Evolutionary conservation across 2,888 invertebrate species (phyloP), one percentile per base, ranked within the genome.

Genomic region (Torymus auratus): DNA sequence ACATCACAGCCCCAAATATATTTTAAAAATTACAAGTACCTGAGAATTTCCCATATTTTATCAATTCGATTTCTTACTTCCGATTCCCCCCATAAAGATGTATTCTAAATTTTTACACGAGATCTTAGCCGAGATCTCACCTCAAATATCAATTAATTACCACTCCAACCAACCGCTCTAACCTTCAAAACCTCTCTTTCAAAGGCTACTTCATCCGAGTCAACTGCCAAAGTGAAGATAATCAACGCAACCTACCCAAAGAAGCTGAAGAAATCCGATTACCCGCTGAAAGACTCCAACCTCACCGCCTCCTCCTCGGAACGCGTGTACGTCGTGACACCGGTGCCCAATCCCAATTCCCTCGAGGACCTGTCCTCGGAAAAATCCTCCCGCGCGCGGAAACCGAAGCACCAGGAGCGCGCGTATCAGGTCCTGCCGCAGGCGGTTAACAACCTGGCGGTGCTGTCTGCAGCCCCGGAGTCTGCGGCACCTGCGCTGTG

Each of bases 321-420:
- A 15, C 72, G 69, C 1, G 82, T 82, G 2, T 82, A 82, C 78
- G 95, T 96, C 0, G 96, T 96, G 0, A 96, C 96, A 3, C 96
- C 96, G 0, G 94, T 95, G 86, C 82, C 82, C 7, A 82, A 75
- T 13, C 78, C 75, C 0, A 82, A 82, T 50, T 80, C 78, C 93
- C 95, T 60, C 5, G 67, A 80, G 20, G 56, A 76, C 0, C 17
- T 58, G 61, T 11, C 71, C 61, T 41, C 68, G 74, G 68, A 76
- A 41, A 41, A 41, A 1, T 41, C 41, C 1, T 41, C 41, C 7
- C 41, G 7, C 7, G 7, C 41, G 41, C 41, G 41, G 7, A 41
- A 41, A 7, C 41, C 41, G 7, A 41, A 41, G 7, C 5, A 41
- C 41, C 7, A 41, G 41, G 91, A 91, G 68, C 86, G 86, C 70